phyloP scores from a whole-genome alignment of 2,888 invertebrate genomes.

The Pyrochroa serraticornis region DNA sequence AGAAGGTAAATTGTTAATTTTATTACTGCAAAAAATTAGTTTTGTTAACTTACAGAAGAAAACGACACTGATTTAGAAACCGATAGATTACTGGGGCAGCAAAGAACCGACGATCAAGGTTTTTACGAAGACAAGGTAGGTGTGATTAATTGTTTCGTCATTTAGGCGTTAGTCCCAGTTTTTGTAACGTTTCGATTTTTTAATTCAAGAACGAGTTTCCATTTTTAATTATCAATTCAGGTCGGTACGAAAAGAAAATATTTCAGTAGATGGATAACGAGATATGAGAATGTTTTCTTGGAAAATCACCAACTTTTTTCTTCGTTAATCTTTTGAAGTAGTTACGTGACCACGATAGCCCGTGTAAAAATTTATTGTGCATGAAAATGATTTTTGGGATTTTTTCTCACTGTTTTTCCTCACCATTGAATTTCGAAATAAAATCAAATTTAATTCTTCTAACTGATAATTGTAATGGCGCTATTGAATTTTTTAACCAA shows the following conservation, averaged over 20 bases:
- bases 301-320: neutral
- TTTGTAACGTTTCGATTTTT: conserved; percentile 1
- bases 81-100: conserved; percentile 93
- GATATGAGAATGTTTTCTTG: neutral
- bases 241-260: conserved; percentile 14
- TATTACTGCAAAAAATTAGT: conserved; percentile 12
- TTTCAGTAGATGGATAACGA: conserved; percentile 9
- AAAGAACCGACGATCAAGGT: conserved; percentile 90
- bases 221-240: conserved; percentile 8
- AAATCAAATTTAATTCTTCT: neutral
- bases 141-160: conserved; percentile 10
- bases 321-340: conserved; percentile 5
- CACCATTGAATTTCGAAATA: conserved; percentile 1
- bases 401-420: too few relatives aligned
- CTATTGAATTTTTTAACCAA: neutral
- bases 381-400: neutral
- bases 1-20: conserved; percentile 54
- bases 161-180: neutral
- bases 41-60: conserved; percentile 66
- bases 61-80: conserved; percentile 98
- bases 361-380: conserved; percentile 4
- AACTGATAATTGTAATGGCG: neutral
- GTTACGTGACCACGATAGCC: conserved; percentile 11
- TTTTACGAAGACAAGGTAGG: conserved; percentile 87
- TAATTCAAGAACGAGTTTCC: conserved; percentile 2